Conservation (phyloP, 2,888 invertebrate species). For the Cerceris rybyensis region DNA sequence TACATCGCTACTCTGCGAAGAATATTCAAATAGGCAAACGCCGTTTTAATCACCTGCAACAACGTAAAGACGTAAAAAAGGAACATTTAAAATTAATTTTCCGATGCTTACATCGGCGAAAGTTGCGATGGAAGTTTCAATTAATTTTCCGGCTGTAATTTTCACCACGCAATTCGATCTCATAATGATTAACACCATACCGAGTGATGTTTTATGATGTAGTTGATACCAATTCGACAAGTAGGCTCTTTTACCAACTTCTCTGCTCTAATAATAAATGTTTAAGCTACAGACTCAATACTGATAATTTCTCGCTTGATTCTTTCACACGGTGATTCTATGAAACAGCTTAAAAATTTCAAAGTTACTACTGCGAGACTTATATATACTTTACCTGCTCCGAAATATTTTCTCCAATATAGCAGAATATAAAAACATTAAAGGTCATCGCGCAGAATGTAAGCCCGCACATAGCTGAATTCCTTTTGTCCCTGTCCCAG, state of each 20-base stretch:
- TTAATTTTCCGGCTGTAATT: conserved; percentile 64
- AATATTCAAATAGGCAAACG: conserved; percentile 54
- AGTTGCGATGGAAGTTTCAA: conserved; percentile 51
- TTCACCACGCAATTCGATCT: conserved; percentile 60
- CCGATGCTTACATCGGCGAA: conserved; percentile 2
- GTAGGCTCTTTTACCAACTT: conserved; percentile 64
- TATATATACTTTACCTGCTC: conserved; percentile 53
- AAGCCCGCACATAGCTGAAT: conserved; percentile 4
- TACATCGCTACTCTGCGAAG: conserved; percentile 38
- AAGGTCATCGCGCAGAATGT: conserved; percentile 67
- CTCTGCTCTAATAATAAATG: conserved; percentile 54
- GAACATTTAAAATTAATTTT: background rate
- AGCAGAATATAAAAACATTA: conserved; percentile 76
- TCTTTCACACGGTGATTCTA: no score
- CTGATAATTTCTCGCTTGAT: background rate
- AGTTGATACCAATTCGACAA: conserved; percentile 66
- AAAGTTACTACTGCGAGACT: no score
- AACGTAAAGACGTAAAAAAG: background rate
- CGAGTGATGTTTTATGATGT: conserved; percentile 49
- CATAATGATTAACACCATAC: conserved; percentile 56
- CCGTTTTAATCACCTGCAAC: conserved; percentile 30
- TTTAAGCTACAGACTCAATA: background rate
- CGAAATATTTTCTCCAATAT: conserved; percentile 63
- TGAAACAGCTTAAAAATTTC: no score
- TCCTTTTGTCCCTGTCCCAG: conserved; percentile 11